Percentiles rank a stretch among this genome's conserved stretches.
These are phyloP conservation scores for Falco biarmicus DNA, from an alignment of 2,797 vertebrate genomes.

Conservation along the genomic window DNA sequence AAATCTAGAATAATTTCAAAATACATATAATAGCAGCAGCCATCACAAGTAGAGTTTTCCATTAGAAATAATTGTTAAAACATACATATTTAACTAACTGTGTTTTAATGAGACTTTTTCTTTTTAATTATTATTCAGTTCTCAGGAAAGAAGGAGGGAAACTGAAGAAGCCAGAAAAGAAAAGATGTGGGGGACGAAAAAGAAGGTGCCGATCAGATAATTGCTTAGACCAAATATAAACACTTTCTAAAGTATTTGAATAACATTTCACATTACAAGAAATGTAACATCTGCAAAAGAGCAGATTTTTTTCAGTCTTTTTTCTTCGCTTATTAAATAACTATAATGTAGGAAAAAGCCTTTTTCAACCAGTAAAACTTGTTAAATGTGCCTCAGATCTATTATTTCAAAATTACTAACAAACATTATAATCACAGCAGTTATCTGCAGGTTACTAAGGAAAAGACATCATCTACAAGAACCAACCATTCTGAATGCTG, in stretches of 20 bases:
- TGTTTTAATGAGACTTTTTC: conserved; percentile 9
- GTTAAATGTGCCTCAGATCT: neutral
- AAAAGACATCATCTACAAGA: neutral
- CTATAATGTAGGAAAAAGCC: neutral
- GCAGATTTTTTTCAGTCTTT: neutral
- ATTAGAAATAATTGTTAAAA: conserved; percentile 38
- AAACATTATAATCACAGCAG: neutral
- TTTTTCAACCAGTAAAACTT: neutral
- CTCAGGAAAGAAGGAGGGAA: neutral
- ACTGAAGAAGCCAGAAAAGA: neutral
- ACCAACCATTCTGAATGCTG: neutral
- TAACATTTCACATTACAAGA: neutral
- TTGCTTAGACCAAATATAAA: conserved; percentile 25
- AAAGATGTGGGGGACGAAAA: neutral
- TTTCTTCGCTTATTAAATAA: neutral
- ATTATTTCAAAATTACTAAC: neutral
- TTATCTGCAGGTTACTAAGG: neutral
- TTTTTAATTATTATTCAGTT: conserved; percentile 4
- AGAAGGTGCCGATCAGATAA: neutral
- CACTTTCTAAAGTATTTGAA: neutral
- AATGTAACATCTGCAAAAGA: neutral
- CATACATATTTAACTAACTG: neutral
- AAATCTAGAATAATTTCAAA: conserved; percentile 29
- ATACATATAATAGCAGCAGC: neutral
- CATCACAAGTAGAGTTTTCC: neutral